Evolutionary conservation across 2,888 invertebrate genomes (phyloP).

Genomic region (Seira sanloemensis): DNA sequence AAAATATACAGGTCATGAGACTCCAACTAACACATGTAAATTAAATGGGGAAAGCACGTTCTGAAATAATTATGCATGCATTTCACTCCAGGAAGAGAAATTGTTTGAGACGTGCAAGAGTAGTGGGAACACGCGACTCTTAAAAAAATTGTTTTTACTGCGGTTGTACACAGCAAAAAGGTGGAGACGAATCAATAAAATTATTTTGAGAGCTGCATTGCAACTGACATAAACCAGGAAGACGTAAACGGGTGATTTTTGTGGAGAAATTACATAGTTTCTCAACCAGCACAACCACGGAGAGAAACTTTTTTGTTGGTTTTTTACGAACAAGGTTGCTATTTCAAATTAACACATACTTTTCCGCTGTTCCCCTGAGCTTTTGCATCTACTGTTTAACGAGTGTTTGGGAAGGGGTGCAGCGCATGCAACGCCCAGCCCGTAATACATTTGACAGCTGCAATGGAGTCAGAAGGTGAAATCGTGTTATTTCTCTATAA

Average conservation of each 20-base stretch:
- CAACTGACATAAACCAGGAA: no score
- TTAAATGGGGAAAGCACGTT: neutral
- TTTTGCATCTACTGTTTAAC: neutral
- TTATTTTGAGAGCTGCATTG: neutral
- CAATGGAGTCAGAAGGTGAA: constrained; percentile 3
- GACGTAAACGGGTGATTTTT: no score
- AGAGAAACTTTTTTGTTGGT: neutral
- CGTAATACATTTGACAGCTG: constrained; percentile 16
- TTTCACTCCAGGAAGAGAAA: neutral
- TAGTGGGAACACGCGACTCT: neutral
- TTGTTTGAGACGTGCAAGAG: no score
- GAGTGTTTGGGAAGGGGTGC: no score
- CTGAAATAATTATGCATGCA: constrained; percentile 1
- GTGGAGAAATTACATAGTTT: neutral
- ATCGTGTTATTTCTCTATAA: neutral
- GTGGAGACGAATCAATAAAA: neutral
- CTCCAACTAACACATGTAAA: no score
- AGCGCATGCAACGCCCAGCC: neutral
- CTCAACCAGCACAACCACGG: neutral
- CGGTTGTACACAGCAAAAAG: no score
- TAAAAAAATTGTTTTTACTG: neutral
- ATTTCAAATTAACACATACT: neutral
- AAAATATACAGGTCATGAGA: no score
- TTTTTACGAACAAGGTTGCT: no score
- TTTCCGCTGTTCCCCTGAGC: neutral